Conservation (phyloP, 1,140 invertebrate species). For the Meloidogyne exigua region DNA sequence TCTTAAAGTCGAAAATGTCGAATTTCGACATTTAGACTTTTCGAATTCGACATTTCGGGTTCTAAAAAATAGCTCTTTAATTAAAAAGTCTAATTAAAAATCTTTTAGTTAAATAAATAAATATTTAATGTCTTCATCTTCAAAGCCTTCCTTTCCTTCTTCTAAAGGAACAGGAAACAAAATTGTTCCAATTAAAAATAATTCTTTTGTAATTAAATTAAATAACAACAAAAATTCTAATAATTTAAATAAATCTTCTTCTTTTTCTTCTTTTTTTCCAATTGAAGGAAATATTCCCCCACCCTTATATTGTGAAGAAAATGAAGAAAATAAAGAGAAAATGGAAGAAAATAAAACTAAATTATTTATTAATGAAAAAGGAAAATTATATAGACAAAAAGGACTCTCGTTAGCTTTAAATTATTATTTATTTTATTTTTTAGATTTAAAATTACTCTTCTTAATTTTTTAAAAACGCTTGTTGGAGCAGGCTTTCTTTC, state of each 20-base stretch:
- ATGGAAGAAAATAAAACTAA: neutral
- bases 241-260: neutral
- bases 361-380: neutral
- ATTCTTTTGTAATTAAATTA: neutral
- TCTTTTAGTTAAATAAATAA: too few relatives aligned
- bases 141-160: too few relatives aligned
- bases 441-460: conserved; percentile 28
- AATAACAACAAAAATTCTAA: neutral
- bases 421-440: neutral
- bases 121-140: too few relatives aligned
- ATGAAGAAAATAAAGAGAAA: neutral
- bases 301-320: neutral
- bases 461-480: conserved; percentile 50
- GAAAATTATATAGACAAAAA: neutral
- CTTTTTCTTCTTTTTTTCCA: neutral
- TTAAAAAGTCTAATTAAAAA: too few relatives aligned
- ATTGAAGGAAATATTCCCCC: neutral
- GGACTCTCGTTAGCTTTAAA: neutral
- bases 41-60: too few relatives aligned
- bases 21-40: too few relatives aligned
- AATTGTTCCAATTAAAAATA: neutral
- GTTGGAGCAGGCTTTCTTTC: conserved; percentile 55
- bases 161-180: too few relatives aligned
- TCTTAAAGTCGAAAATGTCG: too few relatives aligned
- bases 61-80: too few relatives aligned